These are phyloP conservation scores for Limnephilus lunatus DNA, from an alignment of 2,888 invertebrate genomes.

Conservation along the genomic window DNA sequence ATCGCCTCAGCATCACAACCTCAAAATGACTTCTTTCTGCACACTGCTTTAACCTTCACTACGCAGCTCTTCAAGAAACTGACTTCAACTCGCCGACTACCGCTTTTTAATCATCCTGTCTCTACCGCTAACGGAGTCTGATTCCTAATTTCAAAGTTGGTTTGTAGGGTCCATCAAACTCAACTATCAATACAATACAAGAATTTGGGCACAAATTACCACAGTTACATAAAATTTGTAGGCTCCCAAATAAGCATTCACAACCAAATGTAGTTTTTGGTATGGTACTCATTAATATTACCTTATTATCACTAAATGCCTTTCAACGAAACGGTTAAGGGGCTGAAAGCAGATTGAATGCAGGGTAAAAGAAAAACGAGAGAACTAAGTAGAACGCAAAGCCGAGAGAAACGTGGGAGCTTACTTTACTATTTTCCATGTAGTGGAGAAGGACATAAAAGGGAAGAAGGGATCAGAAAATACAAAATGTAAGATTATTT, in stretches of 20 bases:
- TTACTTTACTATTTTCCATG: neutral
- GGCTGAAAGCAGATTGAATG: neutral
- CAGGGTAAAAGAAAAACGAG: neutral
- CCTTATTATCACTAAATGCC: neutral
- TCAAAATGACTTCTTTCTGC: too few relatives aligned
- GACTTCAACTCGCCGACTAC: too few relatives aligned
- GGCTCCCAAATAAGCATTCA: neutral
- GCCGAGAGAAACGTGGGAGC: neutral
- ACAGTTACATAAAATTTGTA: neutral
- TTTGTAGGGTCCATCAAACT: neutral
- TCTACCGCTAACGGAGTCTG: too few relatives aligned
- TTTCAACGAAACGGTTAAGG: neutral
- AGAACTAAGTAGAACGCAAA: neutral
- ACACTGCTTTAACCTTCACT: too few relatives aligned
- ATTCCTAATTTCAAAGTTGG: too few relatives aligned
- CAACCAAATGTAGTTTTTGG: neutral
- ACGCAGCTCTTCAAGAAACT: too few relatives aligned
- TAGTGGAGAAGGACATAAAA: neutral
- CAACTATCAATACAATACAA: neutral
- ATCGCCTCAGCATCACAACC: too few relatives aligned
- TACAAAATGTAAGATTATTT: neutral
- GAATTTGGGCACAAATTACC: neutral
- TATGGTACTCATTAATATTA: neutral
- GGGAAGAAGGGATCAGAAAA: neutral
- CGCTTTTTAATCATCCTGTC: too few relatives aligned